Evolutionary conservation across 2,888 invertebrate genomes (phyloP), one percentile per base, ranked within the genome.

Genomic region (Brachylomia viminalis): DNA sequence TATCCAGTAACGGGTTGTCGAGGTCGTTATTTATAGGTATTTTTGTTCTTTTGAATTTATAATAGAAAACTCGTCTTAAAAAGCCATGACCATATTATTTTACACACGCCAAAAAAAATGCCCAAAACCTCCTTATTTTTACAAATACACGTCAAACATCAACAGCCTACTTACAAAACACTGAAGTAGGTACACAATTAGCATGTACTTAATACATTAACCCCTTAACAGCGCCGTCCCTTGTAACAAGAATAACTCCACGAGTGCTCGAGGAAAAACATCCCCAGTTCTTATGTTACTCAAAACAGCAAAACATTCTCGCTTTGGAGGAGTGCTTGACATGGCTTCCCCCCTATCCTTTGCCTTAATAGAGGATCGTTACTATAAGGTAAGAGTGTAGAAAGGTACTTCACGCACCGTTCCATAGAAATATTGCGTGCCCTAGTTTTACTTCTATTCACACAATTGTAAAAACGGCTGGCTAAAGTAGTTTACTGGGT

Each of bases 371-470:
- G 91, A 91, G 92, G 92, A 90, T 92, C 92, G 90, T 93, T 93
- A 92, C 90, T 91, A 89, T 88, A 90, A 90, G 89, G 89, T 86
- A 78, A 89, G 88, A 85, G 87, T 64, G 75, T 66, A 77, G 72
- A 76, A 91, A 90, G 77, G 88, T 86, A 71, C 93, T 92, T 76
- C 79, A 93, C 93, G 93, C 92, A 92, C 88, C 83, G 77, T 61
- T 84, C 87, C 83, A 89, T 89, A 91, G 91, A 92, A 93, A 91
- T 89, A 91, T 86, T 92, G 93, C 93, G 94, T 94, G 93, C 91
- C 93, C 94, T 87, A 93, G 92, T 92, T 91, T 87, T 86, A 88
- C 69, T 86, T 89, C 78, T 83, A 89, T 92, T 92, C 92, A 90
- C 86, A 92, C 90, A 90, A 92, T 92, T 87, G 90, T 88, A 85